Evolutionary conservation across 92 coral and sea anemone genomes (phyloP).

Genomic region (Siderastrea siderea): DNA sequence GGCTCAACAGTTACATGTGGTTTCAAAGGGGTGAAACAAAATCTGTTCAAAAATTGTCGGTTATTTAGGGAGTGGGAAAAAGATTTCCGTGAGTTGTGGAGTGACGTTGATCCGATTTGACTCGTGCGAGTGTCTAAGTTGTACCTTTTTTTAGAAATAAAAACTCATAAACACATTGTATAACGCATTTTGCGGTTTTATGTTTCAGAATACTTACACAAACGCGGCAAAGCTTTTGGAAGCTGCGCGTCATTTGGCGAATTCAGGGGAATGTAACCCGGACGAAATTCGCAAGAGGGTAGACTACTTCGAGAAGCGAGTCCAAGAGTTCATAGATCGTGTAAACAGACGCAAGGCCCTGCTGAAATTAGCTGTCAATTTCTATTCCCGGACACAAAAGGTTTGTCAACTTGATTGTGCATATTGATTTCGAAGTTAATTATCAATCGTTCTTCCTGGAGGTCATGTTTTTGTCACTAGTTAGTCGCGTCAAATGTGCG

Average conservation of each 20-base stretch:
- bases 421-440: constrained; percentile 34
- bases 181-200: constrained; percentile 29
- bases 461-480: constrained; percentile 15
- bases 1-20: background rate
- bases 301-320: constrained; percentile 94
- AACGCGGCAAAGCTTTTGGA: constrained; percentile 96
- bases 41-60: constrained; percentile 19
- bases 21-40: background rate
- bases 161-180: background rate
- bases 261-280: constrained; percentile 93
- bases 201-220: constrained; percentile 97
- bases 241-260: constrained; percentile 94
- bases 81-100: constrained; percentile 33
- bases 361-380: constrained; percentile 97
- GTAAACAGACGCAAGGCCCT: constrained; percentile 93
- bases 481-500: background rate
- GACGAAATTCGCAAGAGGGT: constrained; percentile 94
- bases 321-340: constrained; percentile 93
- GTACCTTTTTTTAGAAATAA: constrained; percentile 25
- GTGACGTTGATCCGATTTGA: constrained; percentile 39
- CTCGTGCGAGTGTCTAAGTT: background rate
- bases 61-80: constrained; percentile 16
- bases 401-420: constrained; percentile 58
- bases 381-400: constrained; percentile 97
- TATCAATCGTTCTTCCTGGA: constrained; percentile 12